A percentile compares a stretch with the other conserved stretches of the same genome.
phyloP scores from a whole-genome alignment of 2,797 vertebrate genomes.

The Molossus alvarezi region DNA sequence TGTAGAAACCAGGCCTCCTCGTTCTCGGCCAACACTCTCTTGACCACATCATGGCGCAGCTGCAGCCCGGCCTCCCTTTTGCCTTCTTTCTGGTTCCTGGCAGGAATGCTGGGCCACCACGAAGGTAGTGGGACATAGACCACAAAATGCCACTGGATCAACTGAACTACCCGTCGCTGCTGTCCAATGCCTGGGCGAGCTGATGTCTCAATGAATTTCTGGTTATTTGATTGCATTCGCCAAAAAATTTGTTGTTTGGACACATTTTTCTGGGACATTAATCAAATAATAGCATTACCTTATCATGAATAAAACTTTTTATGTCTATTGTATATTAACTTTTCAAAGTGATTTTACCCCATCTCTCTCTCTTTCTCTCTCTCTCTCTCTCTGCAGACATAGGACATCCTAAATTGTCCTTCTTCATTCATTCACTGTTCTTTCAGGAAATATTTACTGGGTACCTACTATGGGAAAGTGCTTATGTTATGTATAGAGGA shows the following conservation, averaged over 20 bases:
- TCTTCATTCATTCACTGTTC: neutral
- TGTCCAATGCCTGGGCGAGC: neutral
- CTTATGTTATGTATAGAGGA: neutral
- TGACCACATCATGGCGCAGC: neutral
- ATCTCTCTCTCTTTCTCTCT: neutral
- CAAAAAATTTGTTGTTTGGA: neutral
- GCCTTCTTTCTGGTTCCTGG: neutral
- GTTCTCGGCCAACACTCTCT: neutral
- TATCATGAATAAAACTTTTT: neutral
- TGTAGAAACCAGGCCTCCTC: neutral
- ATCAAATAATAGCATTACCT: neutral
- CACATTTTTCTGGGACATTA: neutral
- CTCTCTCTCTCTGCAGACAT: neutral
- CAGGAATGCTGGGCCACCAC: neutral
- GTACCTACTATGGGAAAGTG: neutral
- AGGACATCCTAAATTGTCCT: neutral
- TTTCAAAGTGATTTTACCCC: neutral
- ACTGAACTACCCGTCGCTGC: neutral
- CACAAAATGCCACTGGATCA: neutral
- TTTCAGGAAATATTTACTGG: neutral
- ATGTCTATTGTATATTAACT: conserved; percentile 22
- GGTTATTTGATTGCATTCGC: neutral
- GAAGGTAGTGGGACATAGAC: neutral
- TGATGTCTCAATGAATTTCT: neutral
- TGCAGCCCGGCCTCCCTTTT: neutral